phyloP scores from a whole-genome alignment of 1,140 invertebrate species.

The Brachionus sp. region DNA sequence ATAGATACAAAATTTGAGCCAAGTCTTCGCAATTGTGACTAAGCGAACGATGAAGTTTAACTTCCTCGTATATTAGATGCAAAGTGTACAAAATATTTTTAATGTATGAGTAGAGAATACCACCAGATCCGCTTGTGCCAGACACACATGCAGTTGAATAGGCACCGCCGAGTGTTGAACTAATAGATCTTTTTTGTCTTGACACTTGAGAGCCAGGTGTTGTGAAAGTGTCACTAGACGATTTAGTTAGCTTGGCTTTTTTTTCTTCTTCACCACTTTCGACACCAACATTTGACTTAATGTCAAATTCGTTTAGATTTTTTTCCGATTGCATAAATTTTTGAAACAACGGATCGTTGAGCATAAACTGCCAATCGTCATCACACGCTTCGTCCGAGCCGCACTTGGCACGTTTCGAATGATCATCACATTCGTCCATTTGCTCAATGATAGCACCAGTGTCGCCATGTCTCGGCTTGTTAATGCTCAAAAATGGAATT shows the following conservation, averaged over 20 bases:
- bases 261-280: neutral
- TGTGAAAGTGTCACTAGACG: neutral
- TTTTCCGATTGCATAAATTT: slow-evolving; percentile 26
- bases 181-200: slow-evolving; percentile 10
- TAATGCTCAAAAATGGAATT: slow-evolving; percentile 19
- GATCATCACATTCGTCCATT: neutral
- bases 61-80: slow-evolving; percentile 29
- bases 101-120: slow-evolving; percentile 20
- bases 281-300: neutral
- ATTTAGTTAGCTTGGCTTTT: neutral
- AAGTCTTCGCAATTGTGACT: slow-evolving; percentile 2
- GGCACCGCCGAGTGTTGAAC: neutral
- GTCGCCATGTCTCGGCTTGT: neutral
- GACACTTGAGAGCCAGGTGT: neutral
- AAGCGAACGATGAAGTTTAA: neutral
- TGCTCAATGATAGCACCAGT: neutral
- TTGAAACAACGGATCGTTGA: slow-evolving; percentile 14
- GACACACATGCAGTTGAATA: neutral
- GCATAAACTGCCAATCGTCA: slow-evolving; percentile 37
- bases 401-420: slow-evolving; percentile 15
- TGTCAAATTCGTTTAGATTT: slow-evolving; percentile 34
- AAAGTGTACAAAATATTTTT: slow-evolving; percentile 23
- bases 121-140: neutral
- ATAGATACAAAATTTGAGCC: slow-evolving; percentile 4
- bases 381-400: neutral